Base-by-base conservation (phyloP, 2,888 invertebrate genomes). In the Coelogynopora nodosa region DNA sequence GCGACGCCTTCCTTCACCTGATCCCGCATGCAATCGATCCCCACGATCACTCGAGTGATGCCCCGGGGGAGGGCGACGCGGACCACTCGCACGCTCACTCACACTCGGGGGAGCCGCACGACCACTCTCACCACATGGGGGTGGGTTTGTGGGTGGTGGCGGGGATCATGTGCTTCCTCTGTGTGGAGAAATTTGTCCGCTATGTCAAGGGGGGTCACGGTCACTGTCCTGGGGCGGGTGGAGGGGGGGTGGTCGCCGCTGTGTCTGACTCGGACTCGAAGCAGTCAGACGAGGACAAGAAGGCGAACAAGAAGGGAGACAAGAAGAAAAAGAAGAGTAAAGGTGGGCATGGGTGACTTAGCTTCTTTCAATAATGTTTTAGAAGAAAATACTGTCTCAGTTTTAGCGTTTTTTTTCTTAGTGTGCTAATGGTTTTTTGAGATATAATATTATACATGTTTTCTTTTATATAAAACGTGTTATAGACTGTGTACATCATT, bases 1-100 rank as follows among this genome's bases (percentile, higher is more conserved):
- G 99, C 2, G 99, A 99, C 93, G 98, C 99, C 0, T 99, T 99
- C 92, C 93, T 99, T 1, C 99, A 99, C 93, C 93, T 99, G 88
- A 99, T 99, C 90, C 99, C 99, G 0, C 99, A 99, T 92, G 97
- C 99, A 10, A 82, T 94, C 95, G 30, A 93, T 93, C 91, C 91
- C 13, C 91, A 92, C 87, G 89, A 89, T n/a, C 91, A 91, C 49
- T 13, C 82, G 87, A 89, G 88, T 5, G 84, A n/a, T 26, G 88
- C 82, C 26, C n/a, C 29, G 2, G 90, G 89, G 0, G 90, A 91
- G 13, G 89, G 88, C 1, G n/a, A n/a, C n/a, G n/a, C n/a, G n/a
- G n/a, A n/a, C n/a, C n/a, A n/a, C n/a, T n/a, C n/a, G n/a, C 91
- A 92, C 87, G 84, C 88, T 0, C 91, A 91, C 86, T 88, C 89